Evolutionary conservation across 2,888 invertebrate genomes (phyloP).

Genomic region (Drosophila macrospina): DNA sequence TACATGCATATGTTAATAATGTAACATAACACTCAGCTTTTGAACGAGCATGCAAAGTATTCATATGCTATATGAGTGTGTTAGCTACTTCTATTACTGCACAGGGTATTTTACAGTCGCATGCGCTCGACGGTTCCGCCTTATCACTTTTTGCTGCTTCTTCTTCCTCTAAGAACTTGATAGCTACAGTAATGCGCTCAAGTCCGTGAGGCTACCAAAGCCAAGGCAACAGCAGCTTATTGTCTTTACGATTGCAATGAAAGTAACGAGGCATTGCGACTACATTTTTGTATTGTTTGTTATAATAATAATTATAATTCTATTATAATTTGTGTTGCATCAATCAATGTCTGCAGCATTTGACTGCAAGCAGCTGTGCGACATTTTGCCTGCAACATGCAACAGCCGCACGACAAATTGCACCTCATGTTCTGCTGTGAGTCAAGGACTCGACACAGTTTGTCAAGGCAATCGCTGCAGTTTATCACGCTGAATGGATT

Average conservation of each 20-base stretch:
- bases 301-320: neutral
- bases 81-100: no score
- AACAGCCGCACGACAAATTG: neutral
- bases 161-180: conserved; percentile 5
- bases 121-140: no score
- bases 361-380: conserved; percentile 1
- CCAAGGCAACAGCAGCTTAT: conserved; percentile 14
- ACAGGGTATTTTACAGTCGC: no score
- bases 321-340: conserved; percentile 2
- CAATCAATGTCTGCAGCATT: conserved; percentile 16
- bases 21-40: no score
- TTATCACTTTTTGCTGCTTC: no score
- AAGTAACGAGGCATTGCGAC: conserved; percentile 3
- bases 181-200: neutral
- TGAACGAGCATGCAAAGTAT: no score
- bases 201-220: conserved; percentile 6
- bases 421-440: neutral
- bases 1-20: no score
- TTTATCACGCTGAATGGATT: neutral
- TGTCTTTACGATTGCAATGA: conserved; percentile 26
- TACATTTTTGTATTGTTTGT: neutral
- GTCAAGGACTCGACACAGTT: conserved; percentile 3
- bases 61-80: no score
- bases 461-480: conserved; percentile 1
- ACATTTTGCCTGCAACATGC: conserved; percentile 1